phyloP scores from a whole-genome alignment of 2,113 vertebrate species.

The Arvicanthis niloticus region DNA sequence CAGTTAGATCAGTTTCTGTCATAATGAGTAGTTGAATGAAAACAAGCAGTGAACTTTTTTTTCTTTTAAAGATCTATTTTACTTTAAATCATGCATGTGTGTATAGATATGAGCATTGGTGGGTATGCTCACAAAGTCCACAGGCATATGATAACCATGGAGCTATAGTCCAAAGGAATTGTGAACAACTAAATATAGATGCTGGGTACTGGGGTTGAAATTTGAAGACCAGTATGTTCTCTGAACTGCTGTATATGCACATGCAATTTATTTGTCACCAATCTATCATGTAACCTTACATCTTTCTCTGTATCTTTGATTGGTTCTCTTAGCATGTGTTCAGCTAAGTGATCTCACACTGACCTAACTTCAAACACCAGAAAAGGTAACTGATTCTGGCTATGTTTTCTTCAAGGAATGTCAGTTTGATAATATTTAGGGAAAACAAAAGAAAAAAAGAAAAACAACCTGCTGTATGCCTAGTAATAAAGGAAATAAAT shows the following conservation, averaged over 20 bases:
- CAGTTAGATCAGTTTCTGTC: background rate
- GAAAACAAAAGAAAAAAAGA: background rate
- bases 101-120: background rate
- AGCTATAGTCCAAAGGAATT: background rate
- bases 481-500: background rate
- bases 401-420: background rate
- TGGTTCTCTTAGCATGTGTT: background rate
- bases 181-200: background rate
- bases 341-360: background rate
- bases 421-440: background rate
- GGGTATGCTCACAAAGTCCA: background rate
- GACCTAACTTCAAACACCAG: background rate
- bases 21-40: background rate
- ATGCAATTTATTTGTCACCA: no score
- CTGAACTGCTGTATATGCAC: background rate
- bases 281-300: background rate
- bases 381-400: background rate
- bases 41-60: background rate
- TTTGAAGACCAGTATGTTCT: background rate
- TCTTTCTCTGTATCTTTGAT: background rate
- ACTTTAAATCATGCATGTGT: background rate
- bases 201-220: background rate
- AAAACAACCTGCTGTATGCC: background rate
- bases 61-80: background rate
- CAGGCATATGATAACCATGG: no score